Evolutionary conservation across 2,888 invertebrate genomes (phyloP), one percentile per base, ranked within the genome.

Genomic region (Ennomos erosarius): DNA sequence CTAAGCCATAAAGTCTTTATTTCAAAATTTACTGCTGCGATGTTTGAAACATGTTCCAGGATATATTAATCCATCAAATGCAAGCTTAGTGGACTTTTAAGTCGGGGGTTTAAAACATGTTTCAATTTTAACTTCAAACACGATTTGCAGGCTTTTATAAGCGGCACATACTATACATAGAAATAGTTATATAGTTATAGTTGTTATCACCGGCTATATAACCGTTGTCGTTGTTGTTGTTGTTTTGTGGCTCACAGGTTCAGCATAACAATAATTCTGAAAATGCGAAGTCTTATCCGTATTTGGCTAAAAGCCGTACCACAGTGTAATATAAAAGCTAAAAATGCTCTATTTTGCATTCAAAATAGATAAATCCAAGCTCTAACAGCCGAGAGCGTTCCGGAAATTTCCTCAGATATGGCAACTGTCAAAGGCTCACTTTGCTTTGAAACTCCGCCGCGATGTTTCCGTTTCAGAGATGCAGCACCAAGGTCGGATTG

Each of bases 401-500:
- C 44, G 39, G 55, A 49, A 44, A 39, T 44, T 44, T 16, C 26
- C 42, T n/a, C 6, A n/a, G 49, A 49, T n/a, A 44, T 26, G 38
- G 44, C 42, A 37, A 12, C 42, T 48, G 56, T 11, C 39, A 54
- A 33, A 16, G 10, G 16, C 42, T 16, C 42, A 16, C 16, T 9
- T 42, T 10, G 16, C 42, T 12, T 9, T 16, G 42, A 10, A 42
- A 16, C 42, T 16, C 12, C 13, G 36, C n/a, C n/a, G 39, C n/a
- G 39, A 46, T 33, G 33, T 40, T 51, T 42, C 51, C 57, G 35
- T 38, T 56, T 45, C 52, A 49, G 33, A 48, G 55, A 55, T 52
- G 52, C 38, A 34, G 43, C 68, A 67, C 67, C 69, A 69, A 70
- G 65, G 63, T 67, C 66, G 49, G 48, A 49, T 26, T 26, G 26